Conservation (phyloP, 2,888 invertebrate species). For the Criorhina ranunculi region DNA sequence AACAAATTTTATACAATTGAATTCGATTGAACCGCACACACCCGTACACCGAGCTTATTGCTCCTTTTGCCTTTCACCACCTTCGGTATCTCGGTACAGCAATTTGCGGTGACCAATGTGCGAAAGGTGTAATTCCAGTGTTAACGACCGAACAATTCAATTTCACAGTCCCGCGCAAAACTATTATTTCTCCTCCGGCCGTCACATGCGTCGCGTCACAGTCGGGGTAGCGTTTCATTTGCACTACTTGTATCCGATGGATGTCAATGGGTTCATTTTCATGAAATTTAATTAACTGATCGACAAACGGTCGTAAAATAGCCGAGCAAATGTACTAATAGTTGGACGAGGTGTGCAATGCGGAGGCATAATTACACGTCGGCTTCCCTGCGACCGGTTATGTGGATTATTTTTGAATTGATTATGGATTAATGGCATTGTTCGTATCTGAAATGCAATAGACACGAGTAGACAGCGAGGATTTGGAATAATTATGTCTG, state of each 20-base stretch:
- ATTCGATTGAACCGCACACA: conserved; percentile 38
- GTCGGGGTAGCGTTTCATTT: conserved; percentile 22
- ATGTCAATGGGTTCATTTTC: conserved; percentile 74
- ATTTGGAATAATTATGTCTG: conserved; percentile 61
- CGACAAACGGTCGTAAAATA: conserved; percentile 56
- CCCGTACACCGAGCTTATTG: neutral
- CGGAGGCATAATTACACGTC: neutral
- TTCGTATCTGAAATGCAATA: conserved; percentile 18
- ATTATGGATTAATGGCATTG: conserved; percentile 71
- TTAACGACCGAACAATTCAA: conserved; percentile 73
- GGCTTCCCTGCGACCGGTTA: neutral
- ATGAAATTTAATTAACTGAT: conserved; percentile 74
- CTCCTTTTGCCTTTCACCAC: neutral
- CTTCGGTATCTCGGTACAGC: conserved; percentile 6
- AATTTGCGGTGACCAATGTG: conserved; percentile 50
- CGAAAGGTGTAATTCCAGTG: conserved; percentile 56
- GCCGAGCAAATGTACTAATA: conserved; percentile 57
- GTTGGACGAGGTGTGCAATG: conserved; percentile 27
- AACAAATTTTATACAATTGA: conserved; percentile 25
- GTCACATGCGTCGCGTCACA: too few relatives aligned
- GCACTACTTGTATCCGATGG: conserved; percentile 37
- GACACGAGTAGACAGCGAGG: conserved; percentile 6
- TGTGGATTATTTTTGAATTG: conserved; percentile 66
- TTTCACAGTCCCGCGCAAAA: conserved; percentile 64
- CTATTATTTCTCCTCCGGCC: conserved; percentile 49